These are phyloP conservation scores for Tolypeutes matacus DNA, from an alignment of 2,797 vertebrate genomes.

Conservation along the genomic window DNA sequence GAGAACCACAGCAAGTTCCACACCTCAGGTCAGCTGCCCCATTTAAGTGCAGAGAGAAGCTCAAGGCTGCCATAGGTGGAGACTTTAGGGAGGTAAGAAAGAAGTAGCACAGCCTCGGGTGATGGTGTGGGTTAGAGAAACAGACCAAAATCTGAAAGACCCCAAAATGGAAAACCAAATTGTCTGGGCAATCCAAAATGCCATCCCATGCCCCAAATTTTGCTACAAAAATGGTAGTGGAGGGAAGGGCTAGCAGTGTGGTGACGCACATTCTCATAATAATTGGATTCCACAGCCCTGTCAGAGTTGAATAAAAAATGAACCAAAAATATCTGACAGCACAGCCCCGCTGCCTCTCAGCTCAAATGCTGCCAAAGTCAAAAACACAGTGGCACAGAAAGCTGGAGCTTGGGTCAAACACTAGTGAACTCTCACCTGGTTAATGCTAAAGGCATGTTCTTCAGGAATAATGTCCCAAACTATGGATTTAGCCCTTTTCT, in stretches of 20 bases:
- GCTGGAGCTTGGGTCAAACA: background rate
- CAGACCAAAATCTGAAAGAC: background rate
- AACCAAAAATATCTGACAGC: background rate
- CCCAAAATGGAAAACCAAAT: background rate
- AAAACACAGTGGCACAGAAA: background rate
- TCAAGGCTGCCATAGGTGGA: accelerated
- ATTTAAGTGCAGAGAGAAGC: background rate
- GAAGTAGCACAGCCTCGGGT: background rate
- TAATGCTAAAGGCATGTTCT: background rate
- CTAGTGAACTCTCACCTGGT: background rate
- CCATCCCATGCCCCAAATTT: background rate
- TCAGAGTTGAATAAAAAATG: background rate
- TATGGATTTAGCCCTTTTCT: background rate
- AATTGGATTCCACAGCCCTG: background rate
- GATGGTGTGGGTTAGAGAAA: background rate
- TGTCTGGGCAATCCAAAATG: background rate
- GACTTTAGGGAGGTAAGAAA: background rate
- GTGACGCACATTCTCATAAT: background rate
- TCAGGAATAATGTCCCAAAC: background rate
- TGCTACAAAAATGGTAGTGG: background rate
- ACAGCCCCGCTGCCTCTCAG: background rate
- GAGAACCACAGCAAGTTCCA: background rate
- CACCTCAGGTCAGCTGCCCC: background rate
- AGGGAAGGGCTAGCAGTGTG: too few relatives aligned
- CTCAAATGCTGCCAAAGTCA: background rate